Conservation (phyloP, 2,888 invertebrate species). For the Drosophila sordidula region DNA sequence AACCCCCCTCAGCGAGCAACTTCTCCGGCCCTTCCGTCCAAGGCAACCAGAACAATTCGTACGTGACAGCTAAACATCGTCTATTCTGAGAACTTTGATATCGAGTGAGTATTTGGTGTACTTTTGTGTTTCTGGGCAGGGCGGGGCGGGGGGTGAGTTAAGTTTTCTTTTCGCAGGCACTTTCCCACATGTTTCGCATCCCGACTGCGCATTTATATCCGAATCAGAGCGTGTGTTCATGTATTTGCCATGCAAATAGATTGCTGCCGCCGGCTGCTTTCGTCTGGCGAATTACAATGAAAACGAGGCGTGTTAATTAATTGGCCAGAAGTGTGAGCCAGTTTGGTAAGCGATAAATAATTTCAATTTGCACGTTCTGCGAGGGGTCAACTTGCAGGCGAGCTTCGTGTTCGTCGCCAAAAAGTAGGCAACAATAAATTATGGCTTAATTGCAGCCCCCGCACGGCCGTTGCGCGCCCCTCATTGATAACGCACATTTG, state of each 20-base stretch:
- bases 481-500: conserved; percentile 62
- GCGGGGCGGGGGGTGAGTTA: too few relatives aligned
- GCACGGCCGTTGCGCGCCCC: background rate
- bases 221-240: conserved; percentile 2
- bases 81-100: conserved; percentile 16
- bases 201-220: conserved; percentile 21
- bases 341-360: conserved; percentile 32
- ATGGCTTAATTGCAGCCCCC: conserved; percentile 60
- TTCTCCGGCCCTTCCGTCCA: background rate
- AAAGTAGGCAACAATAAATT: conserved; percentile 74
- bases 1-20: background rate
- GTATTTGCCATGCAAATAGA: conserved; percentile 34
- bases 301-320: conserved; percentile 49
- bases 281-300: conserved; percentile 23
- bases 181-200: conserved; percentile 19
- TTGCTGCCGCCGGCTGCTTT: conserved; percentile 11
- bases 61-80: conserved; percentile 33
- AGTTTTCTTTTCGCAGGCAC: too few relatives aligned
- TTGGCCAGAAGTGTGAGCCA: conserved; percentile 25
- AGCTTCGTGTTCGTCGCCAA: conserved; percentile 12
- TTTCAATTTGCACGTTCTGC: conserved; percentile 18
- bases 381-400: background rate
- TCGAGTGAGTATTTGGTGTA: conserved; percentile 18
- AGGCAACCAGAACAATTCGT: conserved; percentile 13
- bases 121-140: background rate